Evolutionary conservation across 2,797 vertebrate species (phyloP).

Genomic region (Alauda arvensis): DNA sequence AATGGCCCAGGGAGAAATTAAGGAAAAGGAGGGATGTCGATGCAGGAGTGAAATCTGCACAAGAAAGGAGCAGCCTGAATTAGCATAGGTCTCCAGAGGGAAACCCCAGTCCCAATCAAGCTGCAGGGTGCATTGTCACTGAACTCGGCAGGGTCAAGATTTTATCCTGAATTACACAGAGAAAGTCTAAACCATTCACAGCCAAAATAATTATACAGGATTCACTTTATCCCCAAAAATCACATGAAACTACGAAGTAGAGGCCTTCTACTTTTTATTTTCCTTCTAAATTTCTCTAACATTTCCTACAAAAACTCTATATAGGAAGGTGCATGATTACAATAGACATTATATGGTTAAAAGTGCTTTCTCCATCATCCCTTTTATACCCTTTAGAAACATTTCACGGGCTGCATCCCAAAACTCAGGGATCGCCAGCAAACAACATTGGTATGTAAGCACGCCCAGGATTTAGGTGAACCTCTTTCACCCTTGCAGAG

Average conservation of each 20-base stretch:
- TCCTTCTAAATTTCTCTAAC: background rate
- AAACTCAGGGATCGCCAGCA: background rate
- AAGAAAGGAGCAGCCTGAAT: background rate
- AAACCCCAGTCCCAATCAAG: background rate
- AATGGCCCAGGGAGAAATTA: background rate
- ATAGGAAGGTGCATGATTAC: background rate
- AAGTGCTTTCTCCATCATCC: background rate
- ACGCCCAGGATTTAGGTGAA: background rate
- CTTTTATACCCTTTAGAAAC: background rate
- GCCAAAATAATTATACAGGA: background rate
- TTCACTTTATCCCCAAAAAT: background rate
- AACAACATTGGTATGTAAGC: background rate
- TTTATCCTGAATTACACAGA: background rate
- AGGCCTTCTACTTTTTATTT: background rate
- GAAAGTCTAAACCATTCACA: background rate
- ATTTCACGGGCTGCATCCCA: background rate
- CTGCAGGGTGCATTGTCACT: background rate
- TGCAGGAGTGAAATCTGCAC: background rate
- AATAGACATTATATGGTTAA: background rate
- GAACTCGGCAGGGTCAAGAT: background rate
- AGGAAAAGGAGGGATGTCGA: background rate
- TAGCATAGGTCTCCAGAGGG: background rate
- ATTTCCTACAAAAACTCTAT: background rate
- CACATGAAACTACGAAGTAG: background rate
- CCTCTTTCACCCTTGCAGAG: background rate